These are phyloP conservation scores for Pheosia gnoma DNA, from an alignment of 2,888 invertebrate genomes.

Conservation along the genomic window DNA sequence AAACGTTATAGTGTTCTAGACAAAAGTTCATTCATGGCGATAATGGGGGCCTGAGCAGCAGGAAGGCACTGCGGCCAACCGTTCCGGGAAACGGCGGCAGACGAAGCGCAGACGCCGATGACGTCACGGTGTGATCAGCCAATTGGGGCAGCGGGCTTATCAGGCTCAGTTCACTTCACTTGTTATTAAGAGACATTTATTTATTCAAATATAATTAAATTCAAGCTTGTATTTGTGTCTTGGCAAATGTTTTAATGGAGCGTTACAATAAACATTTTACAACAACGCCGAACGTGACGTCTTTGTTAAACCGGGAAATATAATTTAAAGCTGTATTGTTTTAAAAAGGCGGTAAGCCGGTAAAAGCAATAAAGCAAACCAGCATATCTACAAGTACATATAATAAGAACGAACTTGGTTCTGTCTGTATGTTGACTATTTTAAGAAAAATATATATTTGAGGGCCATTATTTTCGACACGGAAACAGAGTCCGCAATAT, in stretches of 20 bases:
- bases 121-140: constrained; percentile 70
- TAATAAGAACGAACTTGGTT: too few species aligned
- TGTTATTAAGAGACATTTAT: constrained; percentile 25
- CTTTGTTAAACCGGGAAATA: constrained; percentile 17
- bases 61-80: constrained; percentile 70
- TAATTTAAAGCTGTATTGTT: constrained; percentile 13
- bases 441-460: too few species aligned
- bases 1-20: constrained; percentile 40
- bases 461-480: too few species aligned
- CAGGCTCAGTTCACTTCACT: constrained; percentile 50
- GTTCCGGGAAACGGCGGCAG: constrained; percentile 78
- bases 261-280: constrained; percentile 13
- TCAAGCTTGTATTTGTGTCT: not conserved
- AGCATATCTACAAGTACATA: not conserved
- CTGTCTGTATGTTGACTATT: too few species aligned
- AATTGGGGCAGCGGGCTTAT: constrained; percentile 67
- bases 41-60: constrained; percentile 64
- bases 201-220: constrained; percentile 14
- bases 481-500: too few species aligned
- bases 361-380: constrained; percentile 13
- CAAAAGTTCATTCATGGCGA: constrained; percentile 65
- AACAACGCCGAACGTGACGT: constrained; percentile 11
- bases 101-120: constrained; percentile 74
- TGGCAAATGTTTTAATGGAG: constrained; percentile 9
- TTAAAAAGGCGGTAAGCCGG: constrained; percentile 8